Evolutionary conservation across 2,888 invertebrate species (phyloP), one percentile per base, ranked within the genome.

Genomic region (Leptinotarsa peninsularis): DNA sequence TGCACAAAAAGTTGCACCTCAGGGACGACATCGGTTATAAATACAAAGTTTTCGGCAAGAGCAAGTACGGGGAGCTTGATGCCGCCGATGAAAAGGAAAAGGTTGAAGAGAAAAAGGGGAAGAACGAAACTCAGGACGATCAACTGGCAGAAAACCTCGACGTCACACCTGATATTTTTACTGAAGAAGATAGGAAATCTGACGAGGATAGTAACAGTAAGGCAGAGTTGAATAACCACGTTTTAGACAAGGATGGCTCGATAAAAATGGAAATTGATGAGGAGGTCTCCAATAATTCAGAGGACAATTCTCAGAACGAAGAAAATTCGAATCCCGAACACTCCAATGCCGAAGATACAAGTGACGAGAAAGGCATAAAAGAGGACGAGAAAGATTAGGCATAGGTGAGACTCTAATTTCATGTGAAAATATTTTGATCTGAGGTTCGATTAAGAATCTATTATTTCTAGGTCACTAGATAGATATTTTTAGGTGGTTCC

Each of bases 1-100:
- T 86, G 49, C 88, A 88, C 79, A 83, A 84, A 77, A 87, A 87
- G 75, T 76, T 87, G 72, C 88, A 88, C 78, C 74, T 86, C 76
- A 78, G 87, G 5, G 85, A 85, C 67, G 86, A 85, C 67, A 81
- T 82, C 33, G 85, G 85, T n/a, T 85, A 86, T 75, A 86, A 86
- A 80, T 85, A 84, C 76, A 87, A 87, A 78, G 86, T 87, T 33
- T 84, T 85, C 49, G 83, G 86, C 21, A 86, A 83, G 71, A 84
- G 83, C 73, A 83, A 85, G 78, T 85, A 85, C 75, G 76, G 80
- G 5, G 81, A 81, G n/a, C 66, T 66, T 1, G 78, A 78, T 17
- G 33, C 33, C 33, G 15, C 63, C 70, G 52, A 58, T 66, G 43
- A 58, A 54, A 70, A 76, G 17, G 72, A 76, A 50, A 67, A 33